Evolutionary conservation across 2,888 invertebrate species (phyloP).

Genomic region (Campoletis raptor): DNA sequence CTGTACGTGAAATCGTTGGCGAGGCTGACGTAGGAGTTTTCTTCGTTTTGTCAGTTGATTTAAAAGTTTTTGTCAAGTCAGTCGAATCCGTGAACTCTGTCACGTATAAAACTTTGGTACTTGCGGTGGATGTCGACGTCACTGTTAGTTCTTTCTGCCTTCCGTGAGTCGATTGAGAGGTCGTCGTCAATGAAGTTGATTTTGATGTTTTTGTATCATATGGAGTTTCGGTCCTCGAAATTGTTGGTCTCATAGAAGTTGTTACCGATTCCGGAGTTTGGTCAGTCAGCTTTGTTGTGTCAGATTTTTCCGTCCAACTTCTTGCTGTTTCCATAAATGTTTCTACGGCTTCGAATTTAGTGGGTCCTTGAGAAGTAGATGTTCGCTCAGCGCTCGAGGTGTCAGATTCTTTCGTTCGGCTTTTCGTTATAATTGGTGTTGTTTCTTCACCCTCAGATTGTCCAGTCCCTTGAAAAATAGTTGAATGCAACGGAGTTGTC

Average conservation of each 20-base stretch:
- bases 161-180: neutral
- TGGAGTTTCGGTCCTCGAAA: neutral
- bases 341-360: neutral
- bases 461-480: neutral
- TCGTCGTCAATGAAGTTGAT: neutral
- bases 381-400: neutral
- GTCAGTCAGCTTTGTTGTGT: neutral
- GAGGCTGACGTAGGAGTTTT: neutral
- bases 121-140: neutral
- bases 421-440: neutral
- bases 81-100: neutral
- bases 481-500: constrained; percentile 9
- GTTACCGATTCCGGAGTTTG: neutral
- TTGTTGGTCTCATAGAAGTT: too few relatives aligned
- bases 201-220: neutral
- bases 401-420: neutral
- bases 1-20: neutral
- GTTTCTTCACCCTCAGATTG: neutral
- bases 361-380: neutral
- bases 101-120: neutral
- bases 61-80: too few relatives aligned
- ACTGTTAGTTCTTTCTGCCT: neutral
- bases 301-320: neutral
- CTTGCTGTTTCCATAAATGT: neutral
- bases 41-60: neutral